Evolutionary conservation across 1,140 invertebrate genomes (phyloP), one percentile per base, ranked within the genome.

Genomic region (Drosophila funebris): DNA sequence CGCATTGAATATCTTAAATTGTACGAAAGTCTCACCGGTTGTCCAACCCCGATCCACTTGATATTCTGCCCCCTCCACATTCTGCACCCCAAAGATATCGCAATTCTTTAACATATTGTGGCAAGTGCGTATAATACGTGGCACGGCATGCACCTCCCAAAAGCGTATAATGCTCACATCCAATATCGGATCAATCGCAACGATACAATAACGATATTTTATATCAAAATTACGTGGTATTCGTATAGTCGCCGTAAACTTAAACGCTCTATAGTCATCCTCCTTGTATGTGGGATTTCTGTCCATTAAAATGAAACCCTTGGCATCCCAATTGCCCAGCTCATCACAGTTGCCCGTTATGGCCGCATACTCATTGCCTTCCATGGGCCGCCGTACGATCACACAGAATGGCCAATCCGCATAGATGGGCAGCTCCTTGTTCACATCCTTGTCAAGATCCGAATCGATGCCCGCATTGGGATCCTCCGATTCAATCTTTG

Each of bases 11-110:
- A 98, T 92, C 91, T 97, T 96, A 64, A 99, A 95, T 88, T 98
- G 97, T 46, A 98, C 93, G 46, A 96, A 93, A 24, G 95, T 96
- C 90, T 98, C 96, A 54, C 94, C 94, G 9, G 95, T 97, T 0
- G 98, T 92, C 97, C 97, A 99, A 0, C 97, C 97, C 52, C 94
- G 94, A 77, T 96, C 95, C 8, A 97, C 92, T 68, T 93, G 93
- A 9, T 93, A 92, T 16, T 92, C 92, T 0, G n/a, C 41, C 0
- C 31, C 7, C 2, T 4, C 2, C 1, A 27, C 5, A 6, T 93
- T 93, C 85, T 95, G 93, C 72, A 93, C 92, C 7, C 96, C 95
- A 92, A 96, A 96, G 43, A 83, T 90, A 14, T 95, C 94, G n/a
- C 52, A 91, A 27, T 4, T 48, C 74, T 62, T 92, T 67, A 80